phyloP scores from a whole-genome alignment of 1,140 invertebrate species.

The Polyergus mexicanus region DNA sequence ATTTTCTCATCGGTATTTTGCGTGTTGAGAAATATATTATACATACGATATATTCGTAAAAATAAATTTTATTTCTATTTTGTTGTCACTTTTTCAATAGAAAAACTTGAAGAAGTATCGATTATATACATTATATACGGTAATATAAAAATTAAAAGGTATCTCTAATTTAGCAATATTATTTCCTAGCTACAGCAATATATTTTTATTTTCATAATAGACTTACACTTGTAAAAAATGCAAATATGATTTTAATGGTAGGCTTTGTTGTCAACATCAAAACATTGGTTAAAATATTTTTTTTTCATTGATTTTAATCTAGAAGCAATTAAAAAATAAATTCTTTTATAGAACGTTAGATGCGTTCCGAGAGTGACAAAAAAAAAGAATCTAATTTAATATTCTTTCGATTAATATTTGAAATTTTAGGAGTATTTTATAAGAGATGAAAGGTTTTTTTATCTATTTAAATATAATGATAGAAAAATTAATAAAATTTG shows the following conservation, averaged over 20 bases:
- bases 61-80: not conserved
- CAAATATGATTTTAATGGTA: not conserved
- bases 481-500: too few species aligned
- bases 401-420: too few species aligned
- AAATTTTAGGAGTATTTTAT: too few species aligned
- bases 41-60: not conserved
- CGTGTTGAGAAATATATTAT: not conserved
- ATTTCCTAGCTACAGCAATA: not conserved
- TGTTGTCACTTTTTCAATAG: not conserved
- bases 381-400: too few species aligned
- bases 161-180: not conserved
- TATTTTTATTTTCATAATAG: conserved; percentile 9
- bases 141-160: not conserved
- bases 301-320: too few species aligned
- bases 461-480: too few species aligned
- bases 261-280: too few species aligned
- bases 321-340: too few species aligned
- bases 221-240: not conserved
- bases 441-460: too few species aligned
- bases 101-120: not conserved
- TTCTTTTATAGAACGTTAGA: too few species aligned
- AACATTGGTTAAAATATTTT: too few species aligned
- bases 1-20: not conserved
- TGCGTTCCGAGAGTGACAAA: too few species aligned
- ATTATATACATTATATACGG: not conserved